Evolutionary conservation across 2,797 vertebrate species (phyloP).

Genomic region (Sebastes kiyomatsui): DNA sequence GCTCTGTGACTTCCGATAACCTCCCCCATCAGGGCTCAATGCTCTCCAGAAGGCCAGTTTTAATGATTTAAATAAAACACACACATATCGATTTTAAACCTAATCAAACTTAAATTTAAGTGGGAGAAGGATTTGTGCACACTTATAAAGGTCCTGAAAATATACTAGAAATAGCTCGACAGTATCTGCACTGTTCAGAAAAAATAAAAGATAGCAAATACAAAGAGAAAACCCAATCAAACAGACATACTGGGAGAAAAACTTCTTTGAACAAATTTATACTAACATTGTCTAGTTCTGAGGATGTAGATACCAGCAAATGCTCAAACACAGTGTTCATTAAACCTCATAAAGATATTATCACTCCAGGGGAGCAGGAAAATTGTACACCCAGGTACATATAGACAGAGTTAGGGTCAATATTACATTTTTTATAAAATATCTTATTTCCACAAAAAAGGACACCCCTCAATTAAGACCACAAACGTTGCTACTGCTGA

Average conservation of each 20-base stretch:
- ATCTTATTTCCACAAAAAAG: constrained; percentile 5
- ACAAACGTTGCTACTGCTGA: constrained; percentile 2
- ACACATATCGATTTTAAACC: constrained; percentile 13
- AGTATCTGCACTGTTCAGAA: background rate
- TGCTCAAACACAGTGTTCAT: constrained; percentile 3
- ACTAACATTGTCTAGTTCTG: background rate
- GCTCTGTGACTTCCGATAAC: constrained; percentile 68
- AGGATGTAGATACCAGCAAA: constrained; percentile 10
- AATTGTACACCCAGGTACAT: background rate
- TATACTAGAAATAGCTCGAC: background rate
- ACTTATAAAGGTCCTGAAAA: background rate
- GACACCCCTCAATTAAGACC: constrained; percentile 5
- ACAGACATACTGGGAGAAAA: background rate
- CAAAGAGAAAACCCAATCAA: background rate
- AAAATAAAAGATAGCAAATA: background rate
- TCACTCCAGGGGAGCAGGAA: background rate
- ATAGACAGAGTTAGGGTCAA: background rate
- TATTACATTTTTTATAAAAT: background rate
- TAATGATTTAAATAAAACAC: constrained; percentile 32
- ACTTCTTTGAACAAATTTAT: background rate
- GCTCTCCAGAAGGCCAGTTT: constrained; percentile 46
- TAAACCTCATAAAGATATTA: background rate
- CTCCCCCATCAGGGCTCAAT: constrained; percentile 47
- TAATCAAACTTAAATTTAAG: constrained; percentile 7
- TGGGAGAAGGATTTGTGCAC: background rate